phyloP scores from a whole-genome alignment of 2,113 vertebrate species.

The Ameiurus melas region DNA sequence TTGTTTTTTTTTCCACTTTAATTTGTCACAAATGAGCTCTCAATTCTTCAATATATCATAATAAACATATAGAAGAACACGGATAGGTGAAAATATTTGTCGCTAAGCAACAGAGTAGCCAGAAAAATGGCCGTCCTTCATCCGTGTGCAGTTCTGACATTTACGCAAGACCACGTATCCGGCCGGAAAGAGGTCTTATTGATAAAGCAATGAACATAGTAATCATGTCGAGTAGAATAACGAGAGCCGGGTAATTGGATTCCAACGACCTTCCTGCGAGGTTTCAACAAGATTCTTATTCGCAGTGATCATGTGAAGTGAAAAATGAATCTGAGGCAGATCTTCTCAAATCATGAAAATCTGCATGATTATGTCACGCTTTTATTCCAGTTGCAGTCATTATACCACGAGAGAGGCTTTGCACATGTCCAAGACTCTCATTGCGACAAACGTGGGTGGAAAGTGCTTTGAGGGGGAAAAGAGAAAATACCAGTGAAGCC shows the following conservation, averaged over 20 bases:
- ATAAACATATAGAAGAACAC: background rate
- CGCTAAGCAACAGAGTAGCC: constrained; percentile 49
- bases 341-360: background rate
- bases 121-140: constrained; percentile 30
- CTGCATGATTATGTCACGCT: background rate
- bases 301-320: background rate
- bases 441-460: constrained; percentile 21
- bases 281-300: background rate
- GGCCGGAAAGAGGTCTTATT: constrained; percentile 18
- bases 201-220: constrained; percentile 12
- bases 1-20: background rate
- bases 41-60: background rate
- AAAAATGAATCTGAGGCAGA: background rate
- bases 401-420: background rate
- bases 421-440: background rate
- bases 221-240: background rate
- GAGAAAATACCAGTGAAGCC: constrained; percentile 20
- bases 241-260: constrained; percentile 13
- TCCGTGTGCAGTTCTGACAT: constrained; percentile 20
- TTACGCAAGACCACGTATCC: constrained; percentile 2
- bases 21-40: background rate
- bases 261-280: background rate
- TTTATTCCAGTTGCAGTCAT: background rate
- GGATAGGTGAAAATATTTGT: constrained; percentile 15
- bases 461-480: constrained; percentile 3